Percentiles rank a stretch among this genome's conserved stretches.
These are phyloP conservation scores for Saccostrea echinata DNA, from an alignment of 1,140 invertebrate species.

Conservation along the genomic window DNA sequence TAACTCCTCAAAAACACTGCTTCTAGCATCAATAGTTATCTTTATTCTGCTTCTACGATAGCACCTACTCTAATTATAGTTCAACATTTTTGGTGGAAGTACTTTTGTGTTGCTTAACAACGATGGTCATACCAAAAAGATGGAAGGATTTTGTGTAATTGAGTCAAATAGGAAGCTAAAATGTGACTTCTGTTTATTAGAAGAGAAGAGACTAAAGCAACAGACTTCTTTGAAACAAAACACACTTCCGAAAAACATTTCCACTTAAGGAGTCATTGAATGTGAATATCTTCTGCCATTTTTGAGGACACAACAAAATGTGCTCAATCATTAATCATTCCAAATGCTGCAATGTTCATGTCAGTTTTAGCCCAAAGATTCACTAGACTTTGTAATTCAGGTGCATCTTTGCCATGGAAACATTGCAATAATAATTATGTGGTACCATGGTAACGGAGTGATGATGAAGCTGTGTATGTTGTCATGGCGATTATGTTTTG, in stretches of 20 bases:
- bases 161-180: neutral
- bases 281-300: constrained; percentile 12
- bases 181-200: neutral
- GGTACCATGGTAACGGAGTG: neutral
- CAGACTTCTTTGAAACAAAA: constrained; percentile 1
- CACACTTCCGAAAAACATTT: neutral
- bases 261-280: neutral
- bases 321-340: constrained; percentile 32
- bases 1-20: neutral
- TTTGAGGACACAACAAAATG: constrained; percentile 28
- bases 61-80: neutral
- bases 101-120: constrained; percentile 18
- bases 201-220: neutral
- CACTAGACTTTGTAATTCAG: neutral
- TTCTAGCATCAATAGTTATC: neutral
- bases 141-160: neutral
- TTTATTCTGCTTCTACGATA: constrained; percentile 27
- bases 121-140: neutral
- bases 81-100: neutral
- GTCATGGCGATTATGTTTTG: constrained; percentile 8
- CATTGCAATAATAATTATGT: constrained; percentile 18
- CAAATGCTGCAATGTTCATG: constrained; percentile 31
- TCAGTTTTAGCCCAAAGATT: neutral
- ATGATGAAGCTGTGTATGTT: neutral
- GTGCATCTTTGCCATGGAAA: constrained; percentile 17